Evolutionary conservation across 2,888 invertebrate species (phyloP), one percentile per base, ranked within the genome.

Genomic region (Theodoxus fluviatilis): DNA sequence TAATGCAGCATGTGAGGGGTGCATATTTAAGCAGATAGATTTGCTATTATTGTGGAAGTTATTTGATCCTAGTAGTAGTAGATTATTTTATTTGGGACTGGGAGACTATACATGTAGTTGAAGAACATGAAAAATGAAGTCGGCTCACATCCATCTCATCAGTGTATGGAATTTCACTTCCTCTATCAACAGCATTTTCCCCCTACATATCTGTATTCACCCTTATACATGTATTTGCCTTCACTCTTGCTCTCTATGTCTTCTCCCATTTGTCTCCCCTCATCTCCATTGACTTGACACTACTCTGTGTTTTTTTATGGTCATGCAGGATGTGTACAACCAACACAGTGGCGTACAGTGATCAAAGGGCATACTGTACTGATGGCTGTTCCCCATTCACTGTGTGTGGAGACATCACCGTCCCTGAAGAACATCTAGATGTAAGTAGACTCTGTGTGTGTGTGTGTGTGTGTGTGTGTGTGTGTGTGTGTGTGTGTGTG

Each of bases 361-460:
- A 93, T 74, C 93, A 93, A 0, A 89, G 92, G 78, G 94, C 94
- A 0, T 94, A 95, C 84, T 98, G 98, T 85, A 94, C 94, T 76
- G 92, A 94, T 80, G 84, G 84, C 2, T 89, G 89, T 78, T 72
- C 78, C 3, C 71, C 77, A 1, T 69, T 67, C 4, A 98, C 98
- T 0, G 94, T 94, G 91, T 99, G 99, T 87, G 99, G 99, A 0
- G 98, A 99, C 87, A 95, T 97, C 2, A 90, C 90, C 78, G 96
- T 99, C 4, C 98, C 98, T 0, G 93, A 94, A 73, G 91, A 94
- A 64, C 98, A 99, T 89, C 90, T 99, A 57, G 95, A 96, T 87
- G 97, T 96, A 86, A 91, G 92, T 40, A 2, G 12, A 31, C 12
- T 31, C 15, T 15, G 31, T 37, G 9, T 15, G n/a, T 35, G 37